Evolutionary conservation across 2,797 vertebrate genomes (phyloP).

Genomic region (Hirundo rustica): DNA sequence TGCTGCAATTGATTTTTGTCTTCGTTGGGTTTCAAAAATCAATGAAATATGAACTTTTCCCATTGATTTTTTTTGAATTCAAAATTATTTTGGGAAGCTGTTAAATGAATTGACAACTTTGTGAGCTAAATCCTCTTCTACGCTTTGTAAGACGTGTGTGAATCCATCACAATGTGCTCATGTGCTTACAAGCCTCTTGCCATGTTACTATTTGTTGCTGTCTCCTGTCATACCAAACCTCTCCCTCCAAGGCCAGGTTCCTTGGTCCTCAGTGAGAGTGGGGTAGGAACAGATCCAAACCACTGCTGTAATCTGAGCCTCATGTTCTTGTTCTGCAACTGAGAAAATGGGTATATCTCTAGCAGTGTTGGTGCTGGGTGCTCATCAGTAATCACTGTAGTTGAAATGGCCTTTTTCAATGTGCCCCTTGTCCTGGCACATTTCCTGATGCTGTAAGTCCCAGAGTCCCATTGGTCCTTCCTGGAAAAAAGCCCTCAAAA

Average conservation of each 20-base stretch:
- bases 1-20: slow-evolving; percentile 28
- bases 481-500: neutral
- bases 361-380: neutral
- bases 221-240: neutral
- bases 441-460: neutral
- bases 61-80: slow-evolving; percentile 24
- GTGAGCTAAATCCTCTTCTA: neutral
- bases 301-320: neutral
- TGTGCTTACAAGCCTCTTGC: neutral
- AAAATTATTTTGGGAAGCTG: slow-evolving; percentile 22
- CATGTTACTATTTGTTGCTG: neutral
- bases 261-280: neutral
- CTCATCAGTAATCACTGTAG: neutral
- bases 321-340: neutral
- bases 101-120: slow-evolving; percentile 31
- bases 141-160: neutral
- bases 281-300: neutral
- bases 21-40: slow-evolving; percentile 43
- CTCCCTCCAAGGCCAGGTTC: neutral
- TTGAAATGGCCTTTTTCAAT: neutral
- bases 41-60: slow-evolving; percentile 22
- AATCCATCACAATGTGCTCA: neutral
- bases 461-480: neutral
- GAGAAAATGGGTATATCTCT: neutral
- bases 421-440: neutral